phyloP scores from a whole-genome alignment of 2,888 invertebrate species.

The Hirtodrosophila confusa region DNA sequence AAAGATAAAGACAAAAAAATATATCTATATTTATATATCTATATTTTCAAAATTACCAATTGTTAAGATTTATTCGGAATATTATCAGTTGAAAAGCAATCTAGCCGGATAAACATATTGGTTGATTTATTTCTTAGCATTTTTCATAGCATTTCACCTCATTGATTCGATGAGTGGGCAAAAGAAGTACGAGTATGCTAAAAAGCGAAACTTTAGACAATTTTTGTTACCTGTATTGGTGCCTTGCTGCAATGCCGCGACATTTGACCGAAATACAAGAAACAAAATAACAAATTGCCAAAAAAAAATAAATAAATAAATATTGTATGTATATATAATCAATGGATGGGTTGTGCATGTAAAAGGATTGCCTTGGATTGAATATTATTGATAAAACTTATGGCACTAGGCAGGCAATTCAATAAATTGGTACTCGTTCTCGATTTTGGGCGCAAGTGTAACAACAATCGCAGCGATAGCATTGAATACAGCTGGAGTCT shows the following conservation, averaged over 20 bases:
- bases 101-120: not conserved
- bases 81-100: not conserved
- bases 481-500: slow-evolving; percentile 1
- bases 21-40: no score
- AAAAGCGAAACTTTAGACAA: slow-evolving; percentile 55
- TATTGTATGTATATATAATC: slow-evolving; percentile 12
- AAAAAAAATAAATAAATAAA: slow-evolving; percentile 2
- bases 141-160: slow-evolving; percentile 6
- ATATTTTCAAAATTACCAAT: no score
- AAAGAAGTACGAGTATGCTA: slow-evolving; percentile 48
- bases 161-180: slow-evolving; percentile 25
- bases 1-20: no score
- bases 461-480: slow-evolving; percentile 12
- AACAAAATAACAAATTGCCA: slow-evolving; percentile 46
- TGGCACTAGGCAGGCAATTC: slow-evolving; percentile 56
- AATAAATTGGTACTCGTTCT: slow-evolving; percentile 51
- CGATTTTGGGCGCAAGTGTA: slow-evolving; percentile 32
- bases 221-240: slow-evolving; percentile 18
- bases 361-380: slow-evolving; percentile 63
- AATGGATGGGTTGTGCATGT: slow-evolving; percentile 27
- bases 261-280: slow-evolving; percentile 66
- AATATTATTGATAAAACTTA: slow-evolving; percentile 81
- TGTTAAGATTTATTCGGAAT: no score
- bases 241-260: slow-evolving; percentile 56
- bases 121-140: slow-evolving; percentile 1